Base-by-base conservation (phyloP, 1,140 invertebrate species). In the Magallana angulata region DNA sequence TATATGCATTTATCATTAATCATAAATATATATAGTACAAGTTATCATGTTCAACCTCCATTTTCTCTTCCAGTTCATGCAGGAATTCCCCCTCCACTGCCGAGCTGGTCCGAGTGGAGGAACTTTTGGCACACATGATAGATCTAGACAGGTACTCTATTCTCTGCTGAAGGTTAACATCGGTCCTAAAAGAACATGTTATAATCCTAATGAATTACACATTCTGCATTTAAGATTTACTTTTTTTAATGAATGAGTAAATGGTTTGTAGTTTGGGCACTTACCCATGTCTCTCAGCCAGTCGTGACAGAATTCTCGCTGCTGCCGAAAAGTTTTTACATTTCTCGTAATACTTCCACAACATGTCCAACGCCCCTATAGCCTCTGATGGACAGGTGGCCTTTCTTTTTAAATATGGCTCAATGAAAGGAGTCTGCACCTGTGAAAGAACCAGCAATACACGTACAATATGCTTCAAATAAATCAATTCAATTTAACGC, bases 261-360 rank as follows among this genome's bases (percentile, higher is more conserved):
- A 48, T 48, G 36, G 36, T 48, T 48, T 48, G 36, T 48, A 48
- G 36, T 48, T 48, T 48, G 5, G 0, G 5, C 5, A 84, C 95
- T 94, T 95, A 98, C 97, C 97, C 96, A 64, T 96, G 96, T 93
- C 97, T 97, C 60, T 97, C 97, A 14, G 98, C 98, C 83, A 99
- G 95, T 90, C 97, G 97, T 87, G 98, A 96, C 0, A 99, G 95
- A 86, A 99, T 98, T 91, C 97, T 97, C 3, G 99, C 98, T n/a
- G 98, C 98, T 11, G 97, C 97, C 9, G 97, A 96, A 94, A 98
- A 98, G 94, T 99, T 98, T 57, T 97, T 97, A 92, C 97, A 97
- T 92, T 97, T 97, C 94, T 99, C 98, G 92, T 99, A 98, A 94
- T 97, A 98, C 94, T 98, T 98, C 98, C 98, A 99, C 16, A 99